Conservation (phyloP, 2,797 vertebrate genomes). For the Oreochromis mossambicus region DNA sequence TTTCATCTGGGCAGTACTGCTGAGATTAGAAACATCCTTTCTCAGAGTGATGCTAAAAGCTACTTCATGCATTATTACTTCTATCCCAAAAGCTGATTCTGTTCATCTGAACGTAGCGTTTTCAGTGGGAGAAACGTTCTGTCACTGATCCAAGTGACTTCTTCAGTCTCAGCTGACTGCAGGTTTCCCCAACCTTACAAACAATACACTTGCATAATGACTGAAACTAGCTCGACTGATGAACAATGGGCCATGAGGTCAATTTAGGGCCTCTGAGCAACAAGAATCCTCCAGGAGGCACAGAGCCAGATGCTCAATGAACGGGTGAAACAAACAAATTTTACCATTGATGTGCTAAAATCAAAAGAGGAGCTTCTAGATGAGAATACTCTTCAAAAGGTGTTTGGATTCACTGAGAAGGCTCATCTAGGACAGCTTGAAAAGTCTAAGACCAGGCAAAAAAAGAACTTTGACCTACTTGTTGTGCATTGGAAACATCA, state of each 20-base stretch:
- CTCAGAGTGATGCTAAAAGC: background rate
- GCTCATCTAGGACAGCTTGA: background rate
- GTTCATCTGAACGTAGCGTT: background rate
- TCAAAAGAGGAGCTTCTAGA: background rate
- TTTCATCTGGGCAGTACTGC: background rate
- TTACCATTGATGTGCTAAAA: background rate
- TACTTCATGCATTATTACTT: background rate
- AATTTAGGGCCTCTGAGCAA: background rate
- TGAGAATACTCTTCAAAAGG: background rate
- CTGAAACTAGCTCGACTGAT: background rate
- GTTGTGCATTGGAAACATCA: background rate
- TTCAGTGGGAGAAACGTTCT: background rate
- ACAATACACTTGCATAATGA: background rate
- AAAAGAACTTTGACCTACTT: background rate
- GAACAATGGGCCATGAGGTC: background rate
- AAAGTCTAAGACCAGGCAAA: background rate
- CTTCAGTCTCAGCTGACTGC: background rate
- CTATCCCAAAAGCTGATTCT: background rate
- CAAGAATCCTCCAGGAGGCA: background rate
- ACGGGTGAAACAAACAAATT: background rate
- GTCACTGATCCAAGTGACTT: background rate
- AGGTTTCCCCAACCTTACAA: background rate
- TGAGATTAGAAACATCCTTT: background rate
- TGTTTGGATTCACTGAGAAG: background rate
- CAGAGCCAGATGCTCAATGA: background rate